A percentile compares a stretch with the other conserved stretches of the same genome.
Conservation (phyloP, 1,140 invertebrate species). For the Psilanteris sp. region DNA sequence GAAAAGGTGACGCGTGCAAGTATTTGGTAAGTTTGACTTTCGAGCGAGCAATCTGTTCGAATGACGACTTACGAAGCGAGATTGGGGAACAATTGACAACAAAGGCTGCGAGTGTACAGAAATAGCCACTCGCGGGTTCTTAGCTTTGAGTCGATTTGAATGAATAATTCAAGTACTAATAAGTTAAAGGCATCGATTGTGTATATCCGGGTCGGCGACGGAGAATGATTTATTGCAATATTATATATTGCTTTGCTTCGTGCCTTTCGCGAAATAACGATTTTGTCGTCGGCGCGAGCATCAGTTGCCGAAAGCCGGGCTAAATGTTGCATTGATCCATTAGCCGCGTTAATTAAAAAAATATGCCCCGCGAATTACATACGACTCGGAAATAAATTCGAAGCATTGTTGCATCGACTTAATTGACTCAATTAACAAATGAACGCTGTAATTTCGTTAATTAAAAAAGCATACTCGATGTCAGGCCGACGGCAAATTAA, state of each 20-base stretch:
- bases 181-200: slow-evolving; percentile 44
- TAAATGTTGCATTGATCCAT: slow-evolving; percentile 55
- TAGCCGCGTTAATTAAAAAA: slow-evolving; percentile 56
- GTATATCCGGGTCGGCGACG: slow-evolving; percentile 31
- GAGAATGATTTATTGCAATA: slow-evolving; percentile 6
- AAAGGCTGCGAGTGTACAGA: slow-evolving; percentile 11
- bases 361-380: slow-evolving; percentile 45
- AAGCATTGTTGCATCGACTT: slow-evolving; percentile 47
- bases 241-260: not conserved
- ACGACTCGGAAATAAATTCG: slow-evolving; percentile 52
- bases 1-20: too few species aligned
- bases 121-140: slow-evolving; percentile 20
- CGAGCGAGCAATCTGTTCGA: too few species aligned
- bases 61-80: slow-evolving; percentile 27
- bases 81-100: slow-evolving; percentile 36
- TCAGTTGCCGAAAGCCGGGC: slow-evolving; percentile 18
- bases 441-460: slow-evolving; percentile 55
- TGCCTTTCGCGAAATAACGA: too few species aligned
- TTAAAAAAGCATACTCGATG: slow-evolving; percentile 53
- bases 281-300: not conserved
- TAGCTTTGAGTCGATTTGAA: slow-evolving; percentile 39
- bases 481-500: slow-evolving; percentile 43
- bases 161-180: slow-evolving; percentile 49
- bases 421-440: slow-evolving; percentile 60
- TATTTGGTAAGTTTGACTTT: too few species aligned